Base-by-base conservation (phyloP, 1,140 invertebrate species). In the Drosophila gunungcola region DNA sequence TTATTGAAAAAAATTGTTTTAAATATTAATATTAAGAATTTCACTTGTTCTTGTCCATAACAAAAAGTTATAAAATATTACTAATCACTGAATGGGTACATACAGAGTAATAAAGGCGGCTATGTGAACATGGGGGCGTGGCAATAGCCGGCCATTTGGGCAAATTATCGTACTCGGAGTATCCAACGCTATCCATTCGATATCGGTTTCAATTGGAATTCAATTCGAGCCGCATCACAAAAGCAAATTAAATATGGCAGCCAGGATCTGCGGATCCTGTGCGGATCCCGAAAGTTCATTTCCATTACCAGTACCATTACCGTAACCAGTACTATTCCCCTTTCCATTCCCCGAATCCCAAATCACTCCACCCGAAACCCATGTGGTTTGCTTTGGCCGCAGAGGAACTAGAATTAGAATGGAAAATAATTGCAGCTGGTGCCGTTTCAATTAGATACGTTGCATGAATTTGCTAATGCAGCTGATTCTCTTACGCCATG, bases 401-500 rank as follows among this genome's bases (percentile, higher is more conserved):
- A 56, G 63, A 39, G 81, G 78, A 67, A 52, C 78, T 67, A 42
- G 83, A 74, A 85, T 86, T 88, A 85, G 82, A 85, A 86, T 85
- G 83, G 67, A 72, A 86, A 86, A 86, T 88, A 88, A 86, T 86
- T 88, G 82, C 79, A 83, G 56, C 79, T 88, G 79, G 79, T 70
- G 79, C 80, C 51, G 72, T 86, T 86, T 88, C 82, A 86, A 86
- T 86, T 86, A 88, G 67, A 70, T 68, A 13, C 81, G 73, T 48
- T 76, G 63, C 73, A 68, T 76, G 69, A 65, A 76, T 76, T 76
- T 57, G 73, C 72, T 74, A 78, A 74, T 86, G 82, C 69, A 62
- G 62, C 69, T 45, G 60, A 63, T 64, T 58, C 80, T 58, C 12
- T 38, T 3, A 49, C 60, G 39, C 21, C 48, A 12, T 32, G n/a